These are phyloP conservation scores for Tetrapedia diversipes DNA, from an alignment of 2,888 invertebrate species.

Conservation along the genomic window DNA sequence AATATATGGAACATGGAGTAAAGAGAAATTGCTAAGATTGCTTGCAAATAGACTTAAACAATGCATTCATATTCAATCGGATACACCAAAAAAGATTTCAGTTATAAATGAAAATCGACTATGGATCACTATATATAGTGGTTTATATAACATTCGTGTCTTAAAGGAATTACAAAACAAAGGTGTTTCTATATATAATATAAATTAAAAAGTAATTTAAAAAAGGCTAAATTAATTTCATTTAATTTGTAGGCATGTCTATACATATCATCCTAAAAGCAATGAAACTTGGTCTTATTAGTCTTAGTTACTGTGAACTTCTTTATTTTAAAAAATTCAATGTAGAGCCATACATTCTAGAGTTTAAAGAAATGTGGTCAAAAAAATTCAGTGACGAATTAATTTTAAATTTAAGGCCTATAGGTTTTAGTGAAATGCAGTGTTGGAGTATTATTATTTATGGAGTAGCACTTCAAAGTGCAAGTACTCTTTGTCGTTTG, in stretches of 20 bases:
- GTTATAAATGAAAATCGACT: constrained; percentile 20
- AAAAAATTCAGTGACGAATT: constrained; percentile 45
- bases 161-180: constrained; percentile 52
- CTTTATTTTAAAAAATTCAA: constrained; percentile 56
- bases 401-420: constrained; percentile 53
- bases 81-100: neutral
- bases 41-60: constrained; percentile 39
- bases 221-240: neutral
- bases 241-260: constrained; percentile 61
- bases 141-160: constrained; percentile 61
- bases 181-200: constrained; percentile 43
- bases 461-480: constrained; percentile 62
- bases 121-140: constrained; percentile 55
- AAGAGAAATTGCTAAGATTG: constrained; percentile 27
- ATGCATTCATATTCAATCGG: neutral
- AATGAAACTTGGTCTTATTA: constrained; percentile 68
- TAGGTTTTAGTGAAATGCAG: constrained; percentile 54
- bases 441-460: constrained; percentile 59
- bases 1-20: constrained; percentile 44
- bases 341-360: constrained; percentile 27
- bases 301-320: constrained; percentile 52
- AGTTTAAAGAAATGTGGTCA: constrained; percentile 37
- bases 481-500: constrained; percentile 48
- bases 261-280: constrained; percentile 59
- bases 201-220: neutral